Conservation (phyloP, 1,140 invertebrate genomes). For the Scaptomyza hsui region DNA sequence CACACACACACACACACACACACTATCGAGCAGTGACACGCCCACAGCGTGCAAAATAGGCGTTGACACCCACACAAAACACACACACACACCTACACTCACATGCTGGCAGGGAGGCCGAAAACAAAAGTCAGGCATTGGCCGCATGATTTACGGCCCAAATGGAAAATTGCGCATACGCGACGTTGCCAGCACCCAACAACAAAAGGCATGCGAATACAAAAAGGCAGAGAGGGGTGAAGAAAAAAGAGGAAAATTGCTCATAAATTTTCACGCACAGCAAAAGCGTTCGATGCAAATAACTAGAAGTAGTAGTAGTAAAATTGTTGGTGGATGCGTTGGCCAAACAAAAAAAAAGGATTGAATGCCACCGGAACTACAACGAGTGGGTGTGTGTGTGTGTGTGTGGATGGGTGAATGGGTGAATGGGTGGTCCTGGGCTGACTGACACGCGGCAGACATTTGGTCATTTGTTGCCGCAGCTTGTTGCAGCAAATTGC, state of each 20-base stretch:
- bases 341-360: conserved; percentile 13
- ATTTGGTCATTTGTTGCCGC: conserved; percentile 78
- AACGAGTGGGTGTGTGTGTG: background rate
- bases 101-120: conserved; percentile 35
- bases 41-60: conserved; percentile 51
- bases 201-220: too few relatives aligned
- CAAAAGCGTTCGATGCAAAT: conserved; percentile 50
- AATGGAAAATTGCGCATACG: conserved; percentile 78
- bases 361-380: conserved; percentile 6
- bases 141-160: conserved; percentile 72
- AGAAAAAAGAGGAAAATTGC: conserved; percentile 17
- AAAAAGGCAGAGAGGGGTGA: background rate
- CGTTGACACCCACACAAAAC: conserved; percentile 55
- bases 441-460: conserved; percentile 62
- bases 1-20: conserved; percentile 38
- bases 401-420: too few relatives aligned
- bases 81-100: conserved; percentile 13
- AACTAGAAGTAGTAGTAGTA: conserved; percentile 20
- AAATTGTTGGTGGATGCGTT: background rate
- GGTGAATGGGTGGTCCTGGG: conserved; percentile 55
- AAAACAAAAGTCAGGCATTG: conserved; percentile 73
- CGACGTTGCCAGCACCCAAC: conserved; percentile 38
- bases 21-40: conserved; percentile 43
- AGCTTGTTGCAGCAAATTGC: conserved; percentile 64
- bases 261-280: conserved; percentile 45